These are phyloP conservation scores for Limnodromus scolopaceus DNA, from an alignment of 2,797 vertebrate species.

Conservation along the genomic window DNA sequence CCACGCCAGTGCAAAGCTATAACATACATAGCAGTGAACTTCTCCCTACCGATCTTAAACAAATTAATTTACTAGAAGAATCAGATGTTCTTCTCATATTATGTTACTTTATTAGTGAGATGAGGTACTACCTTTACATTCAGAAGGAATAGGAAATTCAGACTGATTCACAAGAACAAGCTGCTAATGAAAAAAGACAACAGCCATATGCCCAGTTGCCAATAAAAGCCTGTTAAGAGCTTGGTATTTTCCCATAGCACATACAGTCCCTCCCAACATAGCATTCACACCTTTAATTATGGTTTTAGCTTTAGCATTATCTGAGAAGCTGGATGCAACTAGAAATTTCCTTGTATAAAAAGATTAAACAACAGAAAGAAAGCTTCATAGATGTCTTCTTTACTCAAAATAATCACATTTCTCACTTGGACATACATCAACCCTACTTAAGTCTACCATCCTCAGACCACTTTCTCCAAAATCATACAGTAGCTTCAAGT, in stretches of 20 bases:
- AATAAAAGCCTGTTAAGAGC: not conserved
- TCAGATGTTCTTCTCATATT: not conserved
- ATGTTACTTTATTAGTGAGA: not conserved
- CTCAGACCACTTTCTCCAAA: slow-evolving; percentile 36
- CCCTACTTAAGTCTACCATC: not conserved
- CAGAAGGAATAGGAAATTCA: not conserved
- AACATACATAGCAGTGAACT: not conserved
- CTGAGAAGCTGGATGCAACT: not conserved
- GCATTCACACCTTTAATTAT: not conserved
- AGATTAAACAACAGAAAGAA: not conserved
- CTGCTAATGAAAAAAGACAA: not conserved
- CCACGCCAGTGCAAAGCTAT: not conserved
- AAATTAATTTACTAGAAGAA: not conserved
- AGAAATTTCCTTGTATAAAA: slow-evolving; percentile 23
- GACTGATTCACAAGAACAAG: slow-evolving; percentile 7
- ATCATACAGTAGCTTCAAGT: slow-evolving; percentile 21
- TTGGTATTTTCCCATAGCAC: not conserved
- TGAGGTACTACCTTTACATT: not conserved
- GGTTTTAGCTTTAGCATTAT: not conserved
- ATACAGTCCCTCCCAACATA: not conserved
- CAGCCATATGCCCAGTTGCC: not conserved
- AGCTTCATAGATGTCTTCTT: slow-evolving; percentile 11
- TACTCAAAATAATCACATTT: slow-evolving; percentile 12
- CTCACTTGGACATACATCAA: not conserved
- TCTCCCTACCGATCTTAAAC: not conserved